Base-by-base conservation (phyloP, 2,113 vertebrate species). In the Prinia subflava region DNA sequence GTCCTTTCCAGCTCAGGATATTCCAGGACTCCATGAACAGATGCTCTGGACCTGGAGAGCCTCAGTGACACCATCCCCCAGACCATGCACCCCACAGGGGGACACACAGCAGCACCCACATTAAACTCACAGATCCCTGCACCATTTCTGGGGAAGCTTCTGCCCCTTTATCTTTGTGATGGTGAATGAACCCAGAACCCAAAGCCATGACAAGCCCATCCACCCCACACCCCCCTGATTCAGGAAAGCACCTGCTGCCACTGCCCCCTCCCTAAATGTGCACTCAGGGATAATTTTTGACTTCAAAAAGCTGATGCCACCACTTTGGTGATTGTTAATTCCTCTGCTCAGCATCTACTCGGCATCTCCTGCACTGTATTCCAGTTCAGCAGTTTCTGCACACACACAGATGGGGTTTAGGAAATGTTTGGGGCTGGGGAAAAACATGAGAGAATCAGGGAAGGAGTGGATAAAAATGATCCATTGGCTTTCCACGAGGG, bases 231-330 rank as follows among this genome's bases (percentile, higher is more conserved):
- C 4, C 6, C 8, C 53, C 74, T 3, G 19, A 55, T 50, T 44
- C 46, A 68, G 69, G 79, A 56, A 69, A 56, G 71, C 9, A 5
- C 75, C 65, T 22, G 11, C 63, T 85, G 74, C 63, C 35, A 23
- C 67, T 5, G n/a, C 65, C 75, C 8, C 76, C 62, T 52, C 83
- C 83, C 83, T 68, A 87, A 59, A 67, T 0, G 13, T 35, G 0
- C 64, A 23, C 70, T 78, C 53, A 22, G 52, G 87, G 70, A 91
- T 62, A 82, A 92, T 88, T 95, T 95, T 77, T 90, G 37, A 76
- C 76, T 85, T 78, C 21, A 87, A 92, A 93, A 85, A 93, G 94
- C 94, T 93, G 93, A 96, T 94, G 82, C 76, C 76, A 78, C 79
- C 88, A 89, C 75, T 93, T 88, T 3, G 5, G 88, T 55, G 88